Conservation (phyloP, 2,888 invertebrate genomes). For the Drosophila neotestacea region DNA sequence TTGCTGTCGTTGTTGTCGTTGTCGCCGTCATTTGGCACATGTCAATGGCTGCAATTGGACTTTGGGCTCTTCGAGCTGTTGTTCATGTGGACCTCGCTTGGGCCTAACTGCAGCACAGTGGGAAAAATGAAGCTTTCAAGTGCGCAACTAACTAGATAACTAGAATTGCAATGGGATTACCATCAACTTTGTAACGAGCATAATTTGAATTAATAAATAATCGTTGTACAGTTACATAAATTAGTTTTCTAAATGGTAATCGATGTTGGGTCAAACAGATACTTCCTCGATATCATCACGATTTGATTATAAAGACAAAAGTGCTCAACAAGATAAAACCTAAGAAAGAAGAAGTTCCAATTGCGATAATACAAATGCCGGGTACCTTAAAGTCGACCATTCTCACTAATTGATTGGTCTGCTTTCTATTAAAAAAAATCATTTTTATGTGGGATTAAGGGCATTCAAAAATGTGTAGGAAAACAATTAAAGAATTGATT, state of each 20-base stretch:
- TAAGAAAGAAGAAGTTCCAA: background rate
- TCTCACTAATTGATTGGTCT: background rate
- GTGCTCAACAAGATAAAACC: background rate
- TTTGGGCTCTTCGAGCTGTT: slow-evolving; percentile 25
- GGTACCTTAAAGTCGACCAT: background rate
- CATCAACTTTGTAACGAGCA: background rate
- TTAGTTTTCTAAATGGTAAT: no score
- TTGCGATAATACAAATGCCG: background rate
- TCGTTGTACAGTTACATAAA: no score
- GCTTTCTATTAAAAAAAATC: background rate
- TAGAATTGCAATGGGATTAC: background rate
- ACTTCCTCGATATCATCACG: background rate
- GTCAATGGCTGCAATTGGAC: slow-evolving; percentile 74
- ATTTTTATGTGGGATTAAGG: background rate
- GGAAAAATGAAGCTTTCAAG: slow-evolving; percentile 3
- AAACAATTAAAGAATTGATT: background rate
- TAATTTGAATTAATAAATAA: background rate
- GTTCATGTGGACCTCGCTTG: slow-evolving; percentile 11
- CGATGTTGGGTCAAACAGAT: no score
- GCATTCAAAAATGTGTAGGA: background rate
- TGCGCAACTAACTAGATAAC: background rate
- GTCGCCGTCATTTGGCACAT: slow-evolving; percentile 75
- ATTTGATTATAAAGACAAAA: background rate
- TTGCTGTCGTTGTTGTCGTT: slow-evolving; percentile 21
- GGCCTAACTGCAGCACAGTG: slow-evolving; percentile 58